These are phyloP conservation scores for Cyaniris semiargus DNA, from an alignment of 2,888 invertebrate species.

Conservation along the genomic window DNA sequence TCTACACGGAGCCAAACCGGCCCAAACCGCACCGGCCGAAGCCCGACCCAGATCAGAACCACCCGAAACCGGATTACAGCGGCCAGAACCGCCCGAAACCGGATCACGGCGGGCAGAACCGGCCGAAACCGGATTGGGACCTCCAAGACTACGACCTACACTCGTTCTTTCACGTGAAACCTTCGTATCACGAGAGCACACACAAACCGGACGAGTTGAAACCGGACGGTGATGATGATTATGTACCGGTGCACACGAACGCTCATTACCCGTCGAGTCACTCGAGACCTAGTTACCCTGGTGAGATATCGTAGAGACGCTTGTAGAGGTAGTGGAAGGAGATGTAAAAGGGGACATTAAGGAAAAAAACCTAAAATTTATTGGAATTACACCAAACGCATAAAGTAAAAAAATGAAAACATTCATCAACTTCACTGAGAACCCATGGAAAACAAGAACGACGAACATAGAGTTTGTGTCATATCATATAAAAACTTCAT, in stretches of 20 bases:
- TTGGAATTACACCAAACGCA: not conserved
- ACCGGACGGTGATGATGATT: constrained; percentile 68
- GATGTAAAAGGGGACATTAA: constrained; percentile 33
- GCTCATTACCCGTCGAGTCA: constrained; percentile 62
- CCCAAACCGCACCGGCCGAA: constrained; percentile 60
- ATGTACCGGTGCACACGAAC: constrained; percentile 66
- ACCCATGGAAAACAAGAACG: no score
- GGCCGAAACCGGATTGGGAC: constrained; percentile 58
- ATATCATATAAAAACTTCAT: not conserved
- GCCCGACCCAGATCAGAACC: constrained; percentile 47
- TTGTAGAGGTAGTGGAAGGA: constrained; percentile 42
- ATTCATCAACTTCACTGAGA: no score
- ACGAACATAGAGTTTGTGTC: not conserved
- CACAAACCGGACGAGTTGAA: constrained; percentile 54
- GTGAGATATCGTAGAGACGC: constrained; percentile 57
- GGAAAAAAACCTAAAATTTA: not conserved
- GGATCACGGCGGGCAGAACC: constrained; percentile 51
- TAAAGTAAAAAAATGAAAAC: no score
- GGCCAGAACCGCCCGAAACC: constrained; percentile 52
- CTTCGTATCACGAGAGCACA: constrained; percentile 72
- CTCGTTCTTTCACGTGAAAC: constrained; percentile 72
- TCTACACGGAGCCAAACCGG: constrained; percentile 68
- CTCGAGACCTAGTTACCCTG: constrained; percentile 67
- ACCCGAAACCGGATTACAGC: constrained; percentile 47
- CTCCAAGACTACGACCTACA: constrained; percentile 53